Percentiles rank a stretch among this genome's conserved stretches.
Evolutionary conservation across 2,797 vertebrate genomes (phyloP).

Genomic region (Pyrocephalus nanus): DNA sequence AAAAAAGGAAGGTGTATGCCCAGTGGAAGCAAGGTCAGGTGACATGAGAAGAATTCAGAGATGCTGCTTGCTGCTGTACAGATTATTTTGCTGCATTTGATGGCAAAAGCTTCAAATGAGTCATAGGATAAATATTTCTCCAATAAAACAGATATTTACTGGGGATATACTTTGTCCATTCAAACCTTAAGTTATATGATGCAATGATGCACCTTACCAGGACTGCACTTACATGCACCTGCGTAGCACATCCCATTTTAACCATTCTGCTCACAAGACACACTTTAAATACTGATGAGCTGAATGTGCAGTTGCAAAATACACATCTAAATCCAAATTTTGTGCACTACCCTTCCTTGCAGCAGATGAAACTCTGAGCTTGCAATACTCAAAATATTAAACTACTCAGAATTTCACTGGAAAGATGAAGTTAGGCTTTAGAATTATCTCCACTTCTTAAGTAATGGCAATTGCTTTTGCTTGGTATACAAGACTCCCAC

Average conservation of each 20-base stretch:
- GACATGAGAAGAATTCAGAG: no score
- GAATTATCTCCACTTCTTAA: not conserved
- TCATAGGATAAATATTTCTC: not conserved
- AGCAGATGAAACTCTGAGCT: not conserved
- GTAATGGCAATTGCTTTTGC: not conserved
- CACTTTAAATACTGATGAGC: not conserved
- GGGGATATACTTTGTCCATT: not conserved
- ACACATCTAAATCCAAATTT: not conserved
- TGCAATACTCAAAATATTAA: not conserved
- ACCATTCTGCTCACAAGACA: not conserved
- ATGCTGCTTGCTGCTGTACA: no score
- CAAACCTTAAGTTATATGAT: not conserved
- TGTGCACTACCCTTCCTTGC: not conserved
- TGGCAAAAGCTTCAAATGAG: not conserved
- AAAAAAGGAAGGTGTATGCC: no score
- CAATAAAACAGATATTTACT: not conserved
- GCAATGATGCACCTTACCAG: not conserved
- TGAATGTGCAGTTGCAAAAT: not conserved
- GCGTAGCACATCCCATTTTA: not conserved
- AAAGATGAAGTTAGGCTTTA: not conserved
- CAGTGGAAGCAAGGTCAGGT: no score
- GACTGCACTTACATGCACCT: rapidly evolving
- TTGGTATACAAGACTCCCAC: not conserved
- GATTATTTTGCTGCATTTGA: not conserved
- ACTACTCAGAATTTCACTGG: not conserved